Evolutionary conservation across 2,888 invertebrate species (phyloP).

Genomic region (Plagiodera versicolora): DNA sequence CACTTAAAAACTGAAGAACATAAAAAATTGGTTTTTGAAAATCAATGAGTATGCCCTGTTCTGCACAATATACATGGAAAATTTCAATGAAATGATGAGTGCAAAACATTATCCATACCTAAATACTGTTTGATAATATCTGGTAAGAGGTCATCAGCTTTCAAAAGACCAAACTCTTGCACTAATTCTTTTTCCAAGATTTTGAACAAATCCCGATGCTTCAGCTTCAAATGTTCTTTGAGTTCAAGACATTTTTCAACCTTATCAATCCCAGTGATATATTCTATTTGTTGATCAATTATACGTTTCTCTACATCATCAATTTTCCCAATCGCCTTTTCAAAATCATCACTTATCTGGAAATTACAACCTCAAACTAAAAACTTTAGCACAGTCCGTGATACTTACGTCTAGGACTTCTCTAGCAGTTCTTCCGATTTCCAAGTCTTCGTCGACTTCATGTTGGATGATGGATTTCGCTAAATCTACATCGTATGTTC

Average conservation of each 20-base stretch:
- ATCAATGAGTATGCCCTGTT: no score
- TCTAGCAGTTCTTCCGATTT: constrained; percentile 31
- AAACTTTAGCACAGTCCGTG: neutral
- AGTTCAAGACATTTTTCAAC: constrained; percentile 34
- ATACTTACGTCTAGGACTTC: constrained; percentile 34
- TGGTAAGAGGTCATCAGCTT: constrained; percentile 44
- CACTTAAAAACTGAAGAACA: neutral
- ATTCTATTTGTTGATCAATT: constrained; percentile 42
- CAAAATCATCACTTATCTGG: constrained; percentile 27
- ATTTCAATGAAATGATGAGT: neutral
- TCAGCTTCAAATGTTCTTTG: constrained; percentile 41
- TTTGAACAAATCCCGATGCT: constrained; percentile 37
- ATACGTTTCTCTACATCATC: constrained; percentile 40
- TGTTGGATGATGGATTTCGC: constrained; percentile 42
- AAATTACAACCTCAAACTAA: constrained; percentile 2
- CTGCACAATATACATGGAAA: no score
- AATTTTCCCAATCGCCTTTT: constrained; percentile 31
- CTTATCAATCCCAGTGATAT: constrained; percentile 38
- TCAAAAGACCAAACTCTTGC: constrained; percentile 43
- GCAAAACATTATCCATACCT: constrained; percentile 33
- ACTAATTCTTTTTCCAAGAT: constrained; percentile 30
- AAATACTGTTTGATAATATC: constrained; percentile 39
- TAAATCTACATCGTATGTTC: constrained; percentile 39
- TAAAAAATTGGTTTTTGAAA: no score
- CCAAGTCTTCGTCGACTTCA: constrained; percentile 35